Conservation (phyloP, 2,888 invertebrate species). For the Andrena dorsata region DNA sequence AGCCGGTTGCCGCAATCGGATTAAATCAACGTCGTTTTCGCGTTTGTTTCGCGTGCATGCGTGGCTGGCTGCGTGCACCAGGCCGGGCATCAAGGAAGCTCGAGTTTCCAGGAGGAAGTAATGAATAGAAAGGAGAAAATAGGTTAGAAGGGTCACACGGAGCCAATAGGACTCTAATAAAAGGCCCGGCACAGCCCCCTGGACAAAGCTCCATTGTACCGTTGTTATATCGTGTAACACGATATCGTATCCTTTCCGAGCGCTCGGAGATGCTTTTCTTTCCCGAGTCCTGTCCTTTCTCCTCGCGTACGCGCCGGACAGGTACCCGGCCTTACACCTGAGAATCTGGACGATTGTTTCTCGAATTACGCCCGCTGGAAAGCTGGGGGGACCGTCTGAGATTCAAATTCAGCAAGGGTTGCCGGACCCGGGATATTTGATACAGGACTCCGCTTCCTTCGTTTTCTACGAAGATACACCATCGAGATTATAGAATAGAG, state of each 20-base stretch:
- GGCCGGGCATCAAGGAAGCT: constrained; percentile 54
- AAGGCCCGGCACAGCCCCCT: constrained; percentile 63
- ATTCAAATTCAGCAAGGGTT: constrained; percentile 13
- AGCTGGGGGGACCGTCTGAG: not conserved
- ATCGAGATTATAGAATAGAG: too few relatives aligned
- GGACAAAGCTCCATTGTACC: constrained; percentile 78
- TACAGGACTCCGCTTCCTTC: not conserved
- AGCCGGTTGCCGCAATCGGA: constrained; percentile 45
- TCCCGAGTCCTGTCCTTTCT: constrained; percentile 26
- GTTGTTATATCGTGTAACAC: constrained; percentile 77
- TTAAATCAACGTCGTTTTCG: constrained; percentile 46
- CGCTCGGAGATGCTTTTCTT: constrained; percentile 67
- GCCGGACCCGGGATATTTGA: not conserved
- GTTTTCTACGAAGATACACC: too few relatives aligned
- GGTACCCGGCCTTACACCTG: constrained; percentile 60
- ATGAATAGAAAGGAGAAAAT: constrained; percentile 71
- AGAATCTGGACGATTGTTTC: constrained; percentile 45
- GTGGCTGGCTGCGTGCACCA: not conserved
- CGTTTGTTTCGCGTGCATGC: constrained; percentile 29
- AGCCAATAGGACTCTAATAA: constrained; percentile 76
- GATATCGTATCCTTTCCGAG: constrained; percentile 75
- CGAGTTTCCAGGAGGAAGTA: constrained; percentile 74
- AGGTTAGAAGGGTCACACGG: constrained; percentile 73
- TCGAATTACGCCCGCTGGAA: constrained; percentile 39
- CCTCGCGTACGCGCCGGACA: constrained; percentile 37